Conservation (phyloP, 1,140 invertebrate genomes). For the Belonocnema kinseyi region DNA sequence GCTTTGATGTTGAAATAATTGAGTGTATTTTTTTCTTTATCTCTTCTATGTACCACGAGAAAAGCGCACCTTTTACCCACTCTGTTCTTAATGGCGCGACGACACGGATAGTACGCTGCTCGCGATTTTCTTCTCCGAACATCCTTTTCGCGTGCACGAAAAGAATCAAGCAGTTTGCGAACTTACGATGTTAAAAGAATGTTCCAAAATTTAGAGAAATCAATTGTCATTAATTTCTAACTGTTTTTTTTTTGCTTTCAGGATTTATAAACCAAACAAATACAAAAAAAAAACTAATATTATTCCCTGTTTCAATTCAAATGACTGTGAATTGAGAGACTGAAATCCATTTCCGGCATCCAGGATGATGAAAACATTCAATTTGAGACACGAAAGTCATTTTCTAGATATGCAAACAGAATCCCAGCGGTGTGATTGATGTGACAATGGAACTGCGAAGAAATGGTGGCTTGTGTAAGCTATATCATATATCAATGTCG, state of each 20-base stretch:
- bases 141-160: conserved; percentile 22
- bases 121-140: not conserved
- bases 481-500: conserved; percentile 20
- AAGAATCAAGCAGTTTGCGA: conserved; percentile 23
- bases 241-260: not conserved
- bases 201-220: not conserved
- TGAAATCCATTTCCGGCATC: not conserved
- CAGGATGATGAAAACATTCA: not conserved
- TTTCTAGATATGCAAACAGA: conserved; percentile 17
- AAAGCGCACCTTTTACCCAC: conserved; percentile 13
- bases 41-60: conserved; percentile 3
- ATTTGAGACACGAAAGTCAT: not conserved
- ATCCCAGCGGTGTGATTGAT: conserved; percentile 1
- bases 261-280: not conserved
- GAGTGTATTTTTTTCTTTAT: conserved; percentile 11
- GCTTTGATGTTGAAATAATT: conserved; percentile 31
- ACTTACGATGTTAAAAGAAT: conserved; percentile 8
- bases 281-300: not conserved
- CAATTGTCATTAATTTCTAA: too few species aligned
- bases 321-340: not conserved
- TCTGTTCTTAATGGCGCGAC: conserved; percentile 4
- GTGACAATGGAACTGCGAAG: conserved; percentile 9
- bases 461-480: not conserved
- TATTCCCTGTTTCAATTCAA: not conserved
- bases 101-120: conserved; percentile 21